phyloP scores from a whole-genome alignment of 2,113 vertebrate genomes.

The Rhadina sibilatrix region DNA sequence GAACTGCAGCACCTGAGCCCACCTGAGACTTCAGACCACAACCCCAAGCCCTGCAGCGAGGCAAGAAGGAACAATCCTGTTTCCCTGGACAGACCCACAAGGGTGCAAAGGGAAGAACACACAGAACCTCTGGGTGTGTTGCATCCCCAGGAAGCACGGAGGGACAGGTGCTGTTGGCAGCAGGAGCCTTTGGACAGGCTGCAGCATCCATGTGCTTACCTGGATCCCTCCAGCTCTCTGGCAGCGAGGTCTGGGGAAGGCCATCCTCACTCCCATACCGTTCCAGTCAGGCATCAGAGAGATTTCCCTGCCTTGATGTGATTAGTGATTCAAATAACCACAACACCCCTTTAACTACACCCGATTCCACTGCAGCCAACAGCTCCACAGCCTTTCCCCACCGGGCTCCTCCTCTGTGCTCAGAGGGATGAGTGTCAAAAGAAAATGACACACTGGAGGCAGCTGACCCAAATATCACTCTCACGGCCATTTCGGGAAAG shows the following conservation, averaged over 20 bases:
- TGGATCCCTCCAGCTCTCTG: background rate
- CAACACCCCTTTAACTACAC: background rate
- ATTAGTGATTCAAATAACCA: background rate
- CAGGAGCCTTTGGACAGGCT: background rate
- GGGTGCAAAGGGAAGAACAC: background rate
- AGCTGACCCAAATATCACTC: slow-evolving; percentile 59
- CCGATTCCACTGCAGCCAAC: background rate
- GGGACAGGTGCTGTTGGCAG: background rate
- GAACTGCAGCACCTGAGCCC: rapidly evolving
- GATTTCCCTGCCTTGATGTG: background rate
- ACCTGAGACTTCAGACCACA: rapidly evolving
- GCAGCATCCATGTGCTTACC: background rate
- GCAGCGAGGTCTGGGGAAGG: background rate
- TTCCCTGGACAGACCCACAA: background rate
- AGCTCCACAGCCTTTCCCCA: background rate
- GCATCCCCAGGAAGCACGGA: background rate
- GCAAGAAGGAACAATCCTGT: rapidly evolving
- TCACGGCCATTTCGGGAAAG: background rate
- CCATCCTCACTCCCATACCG: rapidly evolving
- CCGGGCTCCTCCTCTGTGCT: background rate
- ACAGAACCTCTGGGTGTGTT: rapidly evolving
- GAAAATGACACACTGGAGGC: slow-evolving; percentile 15
- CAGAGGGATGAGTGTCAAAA: slow-evolving; percentile 36
- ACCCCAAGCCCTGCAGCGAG: background rate
- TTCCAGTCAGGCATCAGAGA: background rate